Conservation (phyloP, 1,140 invertebrate species). For the Euglossa dilemma region DNA sequence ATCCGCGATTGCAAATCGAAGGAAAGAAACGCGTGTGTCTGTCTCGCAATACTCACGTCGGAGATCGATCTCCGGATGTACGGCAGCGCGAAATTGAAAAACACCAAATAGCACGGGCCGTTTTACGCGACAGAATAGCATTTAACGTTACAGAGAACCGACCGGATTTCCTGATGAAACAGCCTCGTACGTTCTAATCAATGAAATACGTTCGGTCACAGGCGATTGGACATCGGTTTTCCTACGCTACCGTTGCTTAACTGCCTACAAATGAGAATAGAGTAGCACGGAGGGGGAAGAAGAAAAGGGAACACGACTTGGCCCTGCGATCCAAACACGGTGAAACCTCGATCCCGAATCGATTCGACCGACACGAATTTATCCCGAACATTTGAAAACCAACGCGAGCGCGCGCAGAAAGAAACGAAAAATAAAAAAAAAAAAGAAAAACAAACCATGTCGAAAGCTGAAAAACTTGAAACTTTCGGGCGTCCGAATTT, state of each 20-base stretch:
- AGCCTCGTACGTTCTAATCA: slow-evolving; percentile 38
- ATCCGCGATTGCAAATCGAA: neutral
- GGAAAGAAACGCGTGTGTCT: no score
- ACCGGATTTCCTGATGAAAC: slow-evolving; percentile 17
- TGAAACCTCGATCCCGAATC: neutral
- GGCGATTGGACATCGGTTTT: slow-evolving; percentile 21
- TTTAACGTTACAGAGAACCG: slow-evolving; percentile 39
- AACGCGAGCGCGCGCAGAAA: no score
- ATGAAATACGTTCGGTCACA: slow-evolving; percentile 39
- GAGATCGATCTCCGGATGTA: slow-evolving; percentile 16
- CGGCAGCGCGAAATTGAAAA: slow-evolving; percentile 11
- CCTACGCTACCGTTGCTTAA: neutral
- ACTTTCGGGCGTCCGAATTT: no score
- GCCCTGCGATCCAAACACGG: neutral
- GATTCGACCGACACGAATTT: neutral
- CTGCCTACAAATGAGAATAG: neutral
- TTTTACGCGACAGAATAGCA: slow-evolving; percentile 15
- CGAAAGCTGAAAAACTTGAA: no score
- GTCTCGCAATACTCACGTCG: neutral
- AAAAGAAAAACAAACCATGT: no score
- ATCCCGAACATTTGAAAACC: neutral
- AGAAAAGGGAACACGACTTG: neutral
- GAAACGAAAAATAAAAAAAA: no score
- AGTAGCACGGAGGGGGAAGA: no score
- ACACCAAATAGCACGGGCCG: slow-evolving; percentile 11